Conservation (phyloP, 2,113 vertebrate genomes). For the Siphamia tubifer region DNA sequence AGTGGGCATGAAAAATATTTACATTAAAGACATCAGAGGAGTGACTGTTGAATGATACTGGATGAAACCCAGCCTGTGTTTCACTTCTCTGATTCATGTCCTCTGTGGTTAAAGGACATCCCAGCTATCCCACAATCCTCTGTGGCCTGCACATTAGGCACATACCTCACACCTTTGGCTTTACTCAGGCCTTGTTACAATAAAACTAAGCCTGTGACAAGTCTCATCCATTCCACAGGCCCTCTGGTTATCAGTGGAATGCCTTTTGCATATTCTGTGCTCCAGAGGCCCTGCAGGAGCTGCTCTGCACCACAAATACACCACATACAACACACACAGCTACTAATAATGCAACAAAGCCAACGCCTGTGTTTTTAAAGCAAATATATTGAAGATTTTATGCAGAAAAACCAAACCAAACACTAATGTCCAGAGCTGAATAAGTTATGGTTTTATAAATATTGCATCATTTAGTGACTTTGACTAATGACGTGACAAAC, state of each 20-base stretch:
- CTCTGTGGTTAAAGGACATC: constrained; percentile 17
- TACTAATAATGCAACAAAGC: too few relatives aligned
- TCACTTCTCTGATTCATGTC: constrained; percentile 19
- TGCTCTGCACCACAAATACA: neutral
- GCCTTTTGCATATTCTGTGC: constrained; percentile 8
- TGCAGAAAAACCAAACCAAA: constrained; percentile 20
- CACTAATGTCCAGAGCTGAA: neutral
- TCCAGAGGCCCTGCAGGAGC: neutral
- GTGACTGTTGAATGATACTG: constrained; percentile 9
- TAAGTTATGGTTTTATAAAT: too few relatives aligned
- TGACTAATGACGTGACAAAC: neutral
- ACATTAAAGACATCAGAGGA: constrained; percentile 43
- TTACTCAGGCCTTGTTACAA: constrained; percentile 53
- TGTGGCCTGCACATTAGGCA: constrained; percentile 29
- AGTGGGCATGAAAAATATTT: constrained; percentile 41
- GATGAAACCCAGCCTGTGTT: constrained; percentile 23
- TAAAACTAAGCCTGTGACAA: constrained; percentile 41
- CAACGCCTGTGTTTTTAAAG: constrained; percentile 9
- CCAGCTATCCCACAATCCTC: constrained; percentile 19
- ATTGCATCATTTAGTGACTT: too few relatives aligned
- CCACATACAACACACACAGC: too few relatives aligned
- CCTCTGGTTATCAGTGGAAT: neutral
- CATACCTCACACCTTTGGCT: constrained; percentile 40
- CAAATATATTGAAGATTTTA: too few relatives aligned
- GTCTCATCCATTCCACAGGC: constrained; percentile 3